Evolutionary conservation across 23 tunicate species (phyloP).

Genomic region (Ascidia mentula): DNA sequence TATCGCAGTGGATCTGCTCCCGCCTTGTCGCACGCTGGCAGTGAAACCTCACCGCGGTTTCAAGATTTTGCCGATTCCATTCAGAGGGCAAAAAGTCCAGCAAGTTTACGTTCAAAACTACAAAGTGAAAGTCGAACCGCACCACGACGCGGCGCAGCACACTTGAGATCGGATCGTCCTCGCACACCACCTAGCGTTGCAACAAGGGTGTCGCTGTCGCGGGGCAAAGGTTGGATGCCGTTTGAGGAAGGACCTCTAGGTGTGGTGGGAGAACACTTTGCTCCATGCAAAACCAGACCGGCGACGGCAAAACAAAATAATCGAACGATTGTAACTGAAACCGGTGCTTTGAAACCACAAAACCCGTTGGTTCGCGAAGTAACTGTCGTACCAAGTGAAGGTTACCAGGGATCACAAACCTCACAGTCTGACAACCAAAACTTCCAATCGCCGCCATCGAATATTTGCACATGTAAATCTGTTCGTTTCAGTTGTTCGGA

Average conservation of each 20-base stretch:
- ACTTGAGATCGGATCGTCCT: neutral
- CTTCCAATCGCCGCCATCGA: neutral
- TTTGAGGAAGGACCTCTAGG: neutral
- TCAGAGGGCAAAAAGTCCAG: neutral
- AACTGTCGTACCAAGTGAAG: neutral
- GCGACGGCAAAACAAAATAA: neutral
- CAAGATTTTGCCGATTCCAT: too few relatives aligned
- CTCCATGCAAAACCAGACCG: neutral
- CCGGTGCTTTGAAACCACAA: neutral
- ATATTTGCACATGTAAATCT: neutral
- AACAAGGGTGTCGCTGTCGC: neutral
- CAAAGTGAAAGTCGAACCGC: neutral
- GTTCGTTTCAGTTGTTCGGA: neutral
- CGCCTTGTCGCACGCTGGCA: neutral
- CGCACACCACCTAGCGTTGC: conserved; percentile 8
- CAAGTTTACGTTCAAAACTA: neutral
- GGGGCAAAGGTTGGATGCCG: neutral
- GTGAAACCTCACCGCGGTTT: neutral
- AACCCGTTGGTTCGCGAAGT: neutral
- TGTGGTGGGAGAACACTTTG: conserved; percentile 1
- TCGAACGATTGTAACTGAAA: neutral
- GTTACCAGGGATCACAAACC: neutral
- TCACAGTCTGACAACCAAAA: neutral
- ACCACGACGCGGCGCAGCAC: neutral
- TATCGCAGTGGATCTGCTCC: conserved; percentile 1